Percentiles rank a stretch among this genome's conserved stretches.
Evolutionary conservation across 1,140 invertebrate genomes (phyloP).

Genomic region (Cydia strobilella): DNA sequence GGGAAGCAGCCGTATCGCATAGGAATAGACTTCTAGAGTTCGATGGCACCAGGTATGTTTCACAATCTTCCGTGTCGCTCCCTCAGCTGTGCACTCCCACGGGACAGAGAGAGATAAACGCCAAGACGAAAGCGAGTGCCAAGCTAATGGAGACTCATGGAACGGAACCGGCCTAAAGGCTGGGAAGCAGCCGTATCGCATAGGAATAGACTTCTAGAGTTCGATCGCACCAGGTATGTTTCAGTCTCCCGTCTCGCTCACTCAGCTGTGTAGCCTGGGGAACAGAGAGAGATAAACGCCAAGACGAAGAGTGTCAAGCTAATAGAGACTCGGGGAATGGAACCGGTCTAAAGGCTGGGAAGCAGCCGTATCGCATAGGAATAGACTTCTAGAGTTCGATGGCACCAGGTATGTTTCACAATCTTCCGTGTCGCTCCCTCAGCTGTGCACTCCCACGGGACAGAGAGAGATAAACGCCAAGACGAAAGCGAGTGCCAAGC

Average conservation of each 20-base stretch:
- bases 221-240: too few relatives aligned
- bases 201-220: constrained; percentile 92
- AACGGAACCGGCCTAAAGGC: constrained; percentile 79
- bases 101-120: constrained; percentile 85
- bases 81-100: constrained; percentile 86
- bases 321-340: constrained; percentile 85
- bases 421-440: background rate
- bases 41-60: too few relatives aligned
- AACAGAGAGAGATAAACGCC: too few relatives aligned
- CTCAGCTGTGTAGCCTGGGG: constrained; percentile 88
- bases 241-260: too few relatives aligned
- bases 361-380: constrained; percentile 89
- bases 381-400: constrained; percentile 88
- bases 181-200: constrained; percentile 88
- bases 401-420: too few relatives aligned
- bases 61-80: too few relatives aligned
- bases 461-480: constrained; percentile 84
- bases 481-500: constrained; percentile 85
- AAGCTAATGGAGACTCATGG: constrained; percentile 86
- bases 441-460: constrained; percentile 89
- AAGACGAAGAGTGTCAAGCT: constrained; percentile 86
- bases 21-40: constrained; percentile 92
- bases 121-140: constrained; percentile 85
- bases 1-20: constrained; percentile 88
- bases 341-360: constrained; percentile 81